Percentiles rank a stretch among this genome's conserved stretches.
These are phyloP conservation scores for Calonectris borealis DNA, from an alignment of 2,113 vertebrate genomes.

Conservation along the genomic window DNA sequence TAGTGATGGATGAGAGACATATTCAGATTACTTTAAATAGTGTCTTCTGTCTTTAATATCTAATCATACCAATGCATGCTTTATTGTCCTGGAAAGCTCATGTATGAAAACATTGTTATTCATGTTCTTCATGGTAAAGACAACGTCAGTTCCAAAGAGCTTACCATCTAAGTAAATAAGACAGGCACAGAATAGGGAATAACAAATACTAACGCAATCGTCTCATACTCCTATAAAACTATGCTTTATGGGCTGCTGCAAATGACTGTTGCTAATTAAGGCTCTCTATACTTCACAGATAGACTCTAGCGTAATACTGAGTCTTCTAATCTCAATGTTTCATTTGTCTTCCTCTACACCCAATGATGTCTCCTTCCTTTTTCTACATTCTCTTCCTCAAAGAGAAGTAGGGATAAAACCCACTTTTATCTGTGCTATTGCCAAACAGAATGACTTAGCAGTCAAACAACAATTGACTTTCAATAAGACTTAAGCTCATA, in stretches of 20 bases:
- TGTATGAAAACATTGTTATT: background rate
- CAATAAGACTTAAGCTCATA: background rate
- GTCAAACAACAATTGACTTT: background rate
- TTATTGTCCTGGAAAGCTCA: background rate
- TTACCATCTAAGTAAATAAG: background rate
- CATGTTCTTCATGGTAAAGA: background rate
- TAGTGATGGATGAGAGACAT: background rate
- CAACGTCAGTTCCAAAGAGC: background rate
- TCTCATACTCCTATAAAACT: background rate
- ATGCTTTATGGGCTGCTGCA: background rate
- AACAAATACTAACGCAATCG: background rate
- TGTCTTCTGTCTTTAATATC: background rate
- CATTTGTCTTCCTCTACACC: background rate
- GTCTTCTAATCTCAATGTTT: background rate
- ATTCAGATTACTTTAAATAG: background rate
- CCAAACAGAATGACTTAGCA: background rate
- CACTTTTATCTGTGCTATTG: background rate
- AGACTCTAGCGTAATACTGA: background rate
- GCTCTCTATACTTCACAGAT: background rate
- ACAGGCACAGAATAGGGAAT: background rate
- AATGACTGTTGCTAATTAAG: background rate
- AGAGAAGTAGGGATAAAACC: background rate
- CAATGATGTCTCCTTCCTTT: background rate
- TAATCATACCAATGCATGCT: background rate
- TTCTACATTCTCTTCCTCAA: background rate